A percentile compares a stretch with the other conserved stretches of the same genome.
Evolutionary conservation across 2,888 invertebrate species (phyloP).

Genomic region (Thymelicus sylvestris): DNA sequence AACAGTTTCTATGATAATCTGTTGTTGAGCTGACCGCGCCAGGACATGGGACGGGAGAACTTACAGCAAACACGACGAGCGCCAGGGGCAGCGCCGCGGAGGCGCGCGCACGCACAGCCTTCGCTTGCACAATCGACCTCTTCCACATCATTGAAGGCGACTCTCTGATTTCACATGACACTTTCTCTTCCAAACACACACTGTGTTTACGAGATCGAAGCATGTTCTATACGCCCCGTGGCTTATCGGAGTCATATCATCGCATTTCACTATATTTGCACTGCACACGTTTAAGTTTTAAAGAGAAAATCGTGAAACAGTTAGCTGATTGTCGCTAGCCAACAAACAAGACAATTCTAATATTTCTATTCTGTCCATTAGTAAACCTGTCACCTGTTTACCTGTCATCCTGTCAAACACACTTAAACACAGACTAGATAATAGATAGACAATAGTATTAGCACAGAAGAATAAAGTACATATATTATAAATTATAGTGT

Average conservation of each 20-base stretch:
- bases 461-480: no score
- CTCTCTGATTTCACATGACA: constrained; percentile 78
- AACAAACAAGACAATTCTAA: constrained; percentile 31
- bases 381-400: neutral
- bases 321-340: constrained; percentile 39
- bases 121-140: constrained; percentile 82
- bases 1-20: neutral
- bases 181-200: constrained; percentile 75
- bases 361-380: neutral
- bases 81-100: constrained; percentile 57
- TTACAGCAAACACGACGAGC: constrained; percentile 62
- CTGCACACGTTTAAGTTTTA: constrained; percentile 23
- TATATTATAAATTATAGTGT: no score
- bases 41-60: constrained; percentile 44
- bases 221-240: constrained; percentile 55
- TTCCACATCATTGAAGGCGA: constrained; percentile 83
- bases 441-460: no score
- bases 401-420: no score
- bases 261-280: constrained; percentile 45
- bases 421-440: neutral
- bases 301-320: constrained; percentile 21
- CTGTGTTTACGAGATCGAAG: constrained; percentile 45
- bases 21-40: neutral
- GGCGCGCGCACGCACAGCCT: constrained; percentile 55
- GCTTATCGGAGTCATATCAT: constrained; percentile 58